These are phyloP conservation scores for Labia minor DNA, from an alignment of 2,888 invertebrate species.

Conservation along the genomic window DNA sequence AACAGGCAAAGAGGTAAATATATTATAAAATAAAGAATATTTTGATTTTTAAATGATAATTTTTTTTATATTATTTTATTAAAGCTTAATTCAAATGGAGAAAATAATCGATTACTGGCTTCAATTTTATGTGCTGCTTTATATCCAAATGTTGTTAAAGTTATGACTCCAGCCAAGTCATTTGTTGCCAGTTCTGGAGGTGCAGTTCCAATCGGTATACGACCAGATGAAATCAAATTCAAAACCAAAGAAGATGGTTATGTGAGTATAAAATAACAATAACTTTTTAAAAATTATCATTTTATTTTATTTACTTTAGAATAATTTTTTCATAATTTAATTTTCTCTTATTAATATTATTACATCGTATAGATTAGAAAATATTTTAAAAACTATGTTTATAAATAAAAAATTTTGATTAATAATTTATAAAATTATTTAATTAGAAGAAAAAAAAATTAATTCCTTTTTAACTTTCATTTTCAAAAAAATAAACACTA, in stretches of 20 bases:
- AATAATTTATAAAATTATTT: too few species aligned
- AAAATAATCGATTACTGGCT: constrained; percentile 60
- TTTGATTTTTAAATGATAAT: too few species aligned
- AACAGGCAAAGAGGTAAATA: constrained; percentile 49
- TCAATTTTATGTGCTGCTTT: constrained; percentile 84
- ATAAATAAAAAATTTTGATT: too few species aligned
- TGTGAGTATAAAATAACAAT: constrained; percentile 37
- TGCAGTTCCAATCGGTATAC: constrained; percentile 58
- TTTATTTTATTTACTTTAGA: background rate
- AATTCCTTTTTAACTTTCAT: too few species aligned
- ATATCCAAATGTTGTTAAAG: constrained; percentile 85
- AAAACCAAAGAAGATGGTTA: constrained; percentile 63
- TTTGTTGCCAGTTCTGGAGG: constrained; percentile 62
- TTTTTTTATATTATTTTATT: constrained; percentile 23
- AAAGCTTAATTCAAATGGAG: constrained; percentile 60
- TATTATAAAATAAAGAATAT: too few species aligned
- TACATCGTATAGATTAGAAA: too few species aligned
- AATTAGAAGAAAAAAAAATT: too few species aligned
- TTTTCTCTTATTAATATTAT: background rate
- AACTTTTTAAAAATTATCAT: background rate
- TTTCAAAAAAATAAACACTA: too few species aligned
- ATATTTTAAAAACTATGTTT: too few species aligned
- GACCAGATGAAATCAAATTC: constrained; percentile 60
- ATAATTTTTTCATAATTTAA: background rate
- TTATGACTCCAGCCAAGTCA: constrained; percentile 66